Base-by-base conservation (phyloP, 2,797 vertebrate species). In the Ciconia nigra region DNA sequence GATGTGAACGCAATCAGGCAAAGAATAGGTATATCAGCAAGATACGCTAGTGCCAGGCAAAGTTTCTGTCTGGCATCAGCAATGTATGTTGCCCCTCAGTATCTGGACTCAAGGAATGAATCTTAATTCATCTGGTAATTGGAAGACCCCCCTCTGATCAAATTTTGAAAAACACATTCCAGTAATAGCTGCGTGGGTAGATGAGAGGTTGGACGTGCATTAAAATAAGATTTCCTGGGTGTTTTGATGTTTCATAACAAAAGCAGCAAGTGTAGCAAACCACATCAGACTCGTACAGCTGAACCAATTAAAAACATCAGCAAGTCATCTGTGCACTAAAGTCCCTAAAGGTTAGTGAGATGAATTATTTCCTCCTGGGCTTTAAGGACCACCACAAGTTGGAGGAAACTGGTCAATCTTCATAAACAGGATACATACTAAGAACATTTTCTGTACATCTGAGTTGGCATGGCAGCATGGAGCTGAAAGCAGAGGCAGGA, bases 201-300 rank as follows among this genome's bases (percentile, higher is more conserved):
- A 92, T 65, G 74, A 93, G 86, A 93, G 67, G 78, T 93, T 58
- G 8, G 49, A 90, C 7, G 4, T 79, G n/a, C 61, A 72, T 87
- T 92, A 62, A 76, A 86, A n/a, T 66, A 83, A 83, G 52, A 65
- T 69, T 94, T 87, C 84, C 67, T 92, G 92, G 16, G 57, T 83
- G 93, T 81, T 95, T 85, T 83, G 79, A 76, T 92, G 69, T 52
- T 94, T 83, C 54, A 42, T 83, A 92, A 87, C 69, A 79, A 77
- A 93, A 83, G 89, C 87, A 94, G 89, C 82, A 92, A 95, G 84
- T 89, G 76, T 83, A 95, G 83, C 82, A 95, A 93, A 95, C 90
- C 95, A 92, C 95, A 95, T 92, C 93, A 96, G 76, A 93, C 76
- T 66, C 25, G 0, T 70, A 16, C 51, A 88, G 63, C 76, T 76